A percentile compares a stretch with the other conserved stretches of the same genome.
phyloP scores from a whole-genome alignment of 2,888 invertebrate species.

The Hyposoter dolosus region DNA sequence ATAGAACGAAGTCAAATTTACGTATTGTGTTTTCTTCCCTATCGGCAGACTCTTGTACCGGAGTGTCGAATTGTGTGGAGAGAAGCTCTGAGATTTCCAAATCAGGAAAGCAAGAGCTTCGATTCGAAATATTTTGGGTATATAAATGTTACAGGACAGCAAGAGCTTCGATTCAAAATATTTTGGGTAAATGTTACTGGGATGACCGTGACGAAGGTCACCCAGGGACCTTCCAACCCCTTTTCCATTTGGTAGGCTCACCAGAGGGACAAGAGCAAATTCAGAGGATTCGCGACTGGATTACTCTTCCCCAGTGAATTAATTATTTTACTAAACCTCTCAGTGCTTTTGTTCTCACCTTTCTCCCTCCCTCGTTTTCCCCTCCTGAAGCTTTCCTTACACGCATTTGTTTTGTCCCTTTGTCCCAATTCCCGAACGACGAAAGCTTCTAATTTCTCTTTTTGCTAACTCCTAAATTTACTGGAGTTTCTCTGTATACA shows the following conservation, averaged over 20 bases:
- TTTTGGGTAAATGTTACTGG: constrained; percentile 17
- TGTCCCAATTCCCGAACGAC: constrained; percentile 4
- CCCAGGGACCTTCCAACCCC: constrained; percentile 53
- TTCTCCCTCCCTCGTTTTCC: constrained; percentile 5
- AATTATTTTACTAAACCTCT: constrained; percentile 57
- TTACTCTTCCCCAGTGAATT: constrained; percentile 57
- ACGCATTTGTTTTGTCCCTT: neutral
- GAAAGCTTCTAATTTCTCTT: constrained; percentile 42
- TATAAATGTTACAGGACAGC: neutral
- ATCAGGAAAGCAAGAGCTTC: constrained; percentile 20
- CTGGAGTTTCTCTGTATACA: constrained; percentile 8
- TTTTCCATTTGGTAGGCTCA: constrained; percentile 35
- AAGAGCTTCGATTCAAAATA: constrained; percentile 35
- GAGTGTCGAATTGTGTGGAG: constrained; percentile 6
- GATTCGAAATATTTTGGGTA: constrained; percentile 32
- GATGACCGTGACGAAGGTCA: constrained; percentile 51
- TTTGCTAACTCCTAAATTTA: constrained; percentile 42
- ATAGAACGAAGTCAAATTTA: neutral
- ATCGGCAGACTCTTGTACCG: neutral
- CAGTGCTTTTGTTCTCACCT: constrained; percentile 20
- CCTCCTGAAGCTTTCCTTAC: constrained; percentile 21
- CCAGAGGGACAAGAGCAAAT: constrained; percentile 38
- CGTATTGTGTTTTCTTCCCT: neutral
- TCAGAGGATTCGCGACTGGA: constrained; percentile 48
- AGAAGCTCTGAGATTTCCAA: constrained; percentile 15